A percentile compares a stretch with the other conserved stretches of the same genome.
Conservation (phyloP, 2,113 vertebrate species). For the Mustelus asterias region DNA sequence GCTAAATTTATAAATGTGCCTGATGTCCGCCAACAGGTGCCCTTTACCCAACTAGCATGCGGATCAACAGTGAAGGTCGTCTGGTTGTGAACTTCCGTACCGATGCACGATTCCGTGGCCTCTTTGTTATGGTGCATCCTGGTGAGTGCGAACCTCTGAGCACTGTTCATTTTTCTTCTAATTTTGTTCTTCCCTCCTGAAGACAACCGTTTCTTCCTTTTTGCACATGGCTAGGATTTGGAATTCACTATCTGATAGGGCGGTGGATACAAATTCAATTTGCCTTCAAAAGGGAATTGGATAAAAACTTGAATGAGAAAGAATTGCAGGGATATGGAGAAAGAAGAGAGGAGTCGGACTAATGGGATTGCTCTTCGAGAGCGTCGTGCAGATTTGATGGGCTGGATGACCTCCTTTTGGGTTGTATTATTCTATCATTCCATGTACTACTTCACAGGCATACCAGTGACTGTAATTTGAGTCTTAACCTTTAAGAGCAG, state of each 20-base stretch:
- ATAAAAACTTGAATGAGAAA: neutral
- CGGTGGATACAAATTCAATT: neutral
- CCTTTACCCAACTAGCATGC: slow-evolving; percentile 88
- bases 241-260: neutral
- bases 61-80: slow-evolving; percentile 77
- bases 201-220: neutral
- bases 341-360: neutral
- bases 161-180: neutral
- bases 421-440: neutral
- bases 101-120: slow-evolving; percentile 78
- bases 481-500: neutral
- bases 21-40: slow-evolving; percentile 59
- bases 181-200: neutral
- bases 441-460: neutral
- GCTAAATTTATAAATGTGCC: neutral
- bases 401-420: neutral
- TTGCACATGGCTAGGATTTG: neutral
- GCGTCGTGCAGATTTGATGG: neutral
- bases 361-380: neutral
- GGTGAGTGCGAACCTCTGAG: slow-evolving; percentile 56
- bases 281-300: neutral
- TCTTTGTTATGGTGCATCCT: slow-evolving; percentile 75
- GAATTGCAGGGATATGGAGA: neutral
- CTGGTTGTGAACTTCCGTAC: slow-evolving; percentile 89
- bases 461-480: neutral